A percentile compares a stretch with the other conserved stretches of the same genome.
Evolutionary conservation across 2,797 vertebrate species (phyloP).

Genomic region (Anolis apletophallus): DNA sequence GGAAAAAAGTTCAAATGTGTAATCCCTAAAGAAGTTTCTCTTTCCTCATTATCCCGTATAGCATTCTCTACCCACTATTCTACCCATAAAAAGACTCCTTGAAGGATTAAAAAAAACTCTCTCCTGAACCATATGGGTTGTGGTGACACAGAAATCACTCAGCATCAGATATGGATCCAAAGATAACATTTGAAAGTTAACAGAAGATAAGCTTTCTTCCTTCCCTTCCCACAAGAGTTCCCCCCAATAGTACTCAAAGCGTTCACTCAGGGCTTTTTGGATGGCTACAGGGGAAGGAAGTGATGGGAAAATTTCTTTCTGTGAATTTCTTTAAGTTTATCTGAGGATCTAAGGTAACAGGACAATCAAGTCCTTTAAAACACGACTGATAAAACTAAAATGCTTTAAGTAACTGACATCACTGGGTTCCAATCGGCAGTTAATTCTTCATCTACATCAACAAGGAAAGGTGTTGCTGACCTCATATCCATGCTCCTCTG

Average conservation of each 20-base stretch:
- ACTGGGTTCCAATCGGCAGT: not conserved
- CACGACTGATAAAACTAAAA: not conserved
- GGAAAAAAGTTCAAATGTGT: not conserved
- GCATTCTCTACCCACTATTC: not conserved
- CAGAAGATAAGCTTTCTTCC: not conserved
- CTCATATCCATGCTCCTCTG: conserved; percentile 93
- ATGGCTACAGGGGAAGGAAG: not conserved
- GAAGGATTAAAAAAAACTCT: not conserved
- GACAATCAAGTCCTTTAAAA: not conserved
- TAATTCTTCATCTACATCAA: not conserved
- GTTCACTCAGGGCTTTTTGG: not conserved
- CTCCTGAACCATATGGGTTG: not conserved
- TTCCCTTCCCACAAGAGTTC: not conserved
- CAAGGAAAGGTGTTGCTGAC: conserved; percentile 72
- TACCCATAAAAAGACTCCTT: not conserved
- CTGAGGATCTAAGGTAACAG: not conserved
- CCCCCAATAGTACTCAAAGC: not conserved
- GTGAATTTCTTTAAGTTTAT: not conserved
- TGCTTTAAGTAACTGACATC: not conserved
- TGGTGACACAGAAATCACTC: not conserved
- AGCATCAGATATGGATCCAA: not conserved
- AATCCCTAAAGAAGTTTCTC: not conserved
- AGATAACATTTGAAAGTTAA: not conserved
- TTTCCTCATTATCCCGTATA: not conserved
- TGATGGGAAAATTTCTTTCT: not conserved